Evolutionary conservation across 2,797 vertebrate species (phyloP), one percentile per base, ranked within the genome.

Genomic region (Liparis tanakae): DNA sequence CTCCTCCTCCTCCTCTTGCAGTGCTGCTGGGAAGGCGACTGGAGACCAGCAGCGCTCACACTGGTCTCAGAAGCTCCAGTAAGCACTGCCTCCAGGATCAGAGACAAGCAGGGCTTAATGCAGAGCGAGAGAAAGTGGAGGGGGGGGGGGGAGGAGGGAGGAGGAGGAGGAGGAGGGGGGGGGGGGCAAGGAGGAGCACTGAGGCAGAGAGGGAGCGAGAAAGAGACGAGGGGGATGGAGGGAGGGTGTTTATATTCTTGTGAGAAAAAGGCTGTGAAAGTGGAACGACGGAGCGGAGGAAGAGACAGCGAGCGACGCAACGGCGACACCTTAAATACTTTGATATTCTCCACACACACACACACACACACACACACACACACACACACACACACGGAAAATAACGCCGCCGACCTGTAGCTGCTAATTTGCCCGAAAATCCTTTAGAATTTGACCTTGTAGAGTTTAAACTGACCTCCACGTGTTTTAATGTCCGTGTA

Each of bases 21-120:
- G 79, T 10, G 57, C 81, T 78, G 82, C 81, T 78, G 82, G 75
- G 68, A 75, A 77, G 86, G 57, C 56, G 9, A 85, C 81, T 77
- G 83, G 87, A 71, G 87, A 89, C 80, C 86, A 85, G 85, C 85
- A 86, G 87, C 72, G 82, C 82, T 87, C 78, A 67, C 73, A 60
- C 85, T 81, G 84, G 82, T 87, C 77, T 69, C 69, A 75, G 78
- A 72, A 87, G 86, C 85, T 83, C 73, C 86, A 69, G 77, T 78
- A 88, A 88, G 83, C 82, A 74, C 68, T 67, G 84, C 82, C 89
- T 63, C 67, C 46, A 46, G 84, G 86, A 91, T 90, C 87, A 89
- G 87, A 88, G 85, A 91, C 80, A 74, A 89, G 88, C 82, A 65
- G 74, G 81, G 89, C 81, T 92, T 91, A 90, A 89, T 77, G 84